Conservation (phyloP, 2,797 vertebrate species). For the Peromyscus eremicus region DNA sequence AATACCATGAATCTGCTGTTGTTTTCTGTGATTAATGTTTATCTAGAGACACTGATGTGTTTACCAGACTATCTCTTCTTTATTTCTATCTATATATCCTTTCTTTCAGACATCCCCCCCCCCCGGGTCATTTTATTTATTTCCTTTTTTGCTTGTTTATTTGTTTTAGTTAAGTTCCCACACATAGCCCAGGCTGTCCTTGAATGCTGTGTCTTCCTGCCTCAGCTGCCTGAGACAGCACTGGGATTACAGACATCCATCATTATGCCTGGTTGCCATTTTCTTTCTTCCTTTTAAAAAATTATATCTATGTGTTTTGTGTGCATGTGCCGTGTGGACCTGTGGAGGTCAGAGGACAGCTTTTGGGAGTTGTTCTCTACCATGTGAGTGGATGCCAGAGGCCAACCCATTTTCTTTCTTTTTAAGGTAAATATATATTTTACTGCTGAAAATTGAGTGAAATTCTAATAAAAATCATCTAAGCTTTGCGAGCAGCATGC, state of each 20-base stretch:
- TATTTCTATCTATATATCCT: not conserved
- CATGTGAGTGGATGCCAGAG: not conserved
- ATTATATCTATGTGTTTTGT: not conserved
- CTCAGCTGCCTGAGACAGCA: not conserved
- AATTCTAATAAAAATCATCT: not conserved
- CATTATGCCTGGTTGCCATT: not conserved
- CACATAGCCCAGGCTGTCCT: not conserved
- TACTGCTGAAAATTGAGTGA: not conserved
- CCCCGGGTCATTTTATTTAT: not conserved
- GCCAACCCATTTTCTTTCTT: not conserved
- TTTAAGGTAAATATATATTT: not conserved
- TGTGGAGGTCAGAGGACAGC: not conserved
- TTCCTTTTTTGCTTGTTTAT: not conserved
- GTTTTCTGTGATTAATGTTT: not conserved
- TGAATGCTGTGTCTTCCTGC: too few species aligned
- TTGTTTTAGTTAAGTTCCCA: not conserved
- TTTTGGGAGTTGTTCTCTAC: not conserved
- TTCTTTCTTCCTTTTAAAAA: not conserved
- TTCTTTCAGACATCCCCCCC: not conserved
- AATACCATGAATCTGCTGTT: not conserved
- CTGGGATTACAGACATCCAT: not conserved
- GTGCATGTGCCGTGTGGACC: not conserved
- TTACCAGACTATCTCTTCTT: not conserved
- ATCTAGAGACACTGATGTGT: not conserved
- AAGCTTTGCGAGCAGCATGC: not conserved